phyloP scores from a whole-genome alignment of 2,113 vertebrate genomes.

The Carettochelys insculpta region DNA sequence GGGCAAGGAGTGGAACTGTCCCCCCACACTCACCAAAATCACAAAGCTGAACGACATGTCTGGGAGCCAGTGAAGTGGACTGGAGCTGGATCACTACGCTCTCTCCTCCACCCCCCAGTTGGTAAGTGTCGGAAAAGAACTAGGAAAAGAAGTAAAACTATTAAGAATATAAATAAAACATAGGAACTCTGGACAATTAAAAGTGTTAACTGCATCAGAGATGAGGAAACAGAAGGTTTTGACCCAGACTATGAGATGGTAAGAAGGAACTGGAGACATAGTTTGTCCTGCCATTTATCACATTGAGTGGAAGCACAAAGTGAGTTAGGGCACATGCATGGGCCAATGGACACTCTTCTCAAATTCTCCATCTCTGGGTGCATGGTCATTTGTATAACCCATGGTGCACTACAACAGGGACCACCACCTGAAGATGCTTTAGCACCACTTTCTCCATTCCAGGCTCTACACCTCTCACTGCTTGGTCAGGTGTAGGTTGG shows the following conservation, averaged over 20 bases:
- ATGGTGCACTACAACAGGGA: neutral
- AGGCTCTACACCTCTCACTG: neutral
- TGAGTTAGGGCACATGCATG: neutral
- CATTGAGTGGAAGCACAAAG: neutral
- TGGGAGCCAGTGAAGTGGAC: too few species aligned
- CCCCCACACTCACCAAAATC: too few species aligned
- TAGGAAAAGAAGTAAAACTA: neutral
- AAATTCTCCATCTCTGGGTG: neutral
- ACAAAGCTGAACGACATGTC: too few species aligned
- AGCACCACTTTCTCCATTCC: neutral
- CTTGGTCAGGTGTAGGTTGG: too few species aligned
- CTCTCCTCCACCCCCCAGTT: too few species aligned
- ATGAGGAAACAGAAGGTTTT: neutral
- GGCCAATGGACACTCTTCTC: neutral
- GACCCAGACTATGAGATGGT: neutral
- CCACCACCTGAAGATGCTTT: neutral
- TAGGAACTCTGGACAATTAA: neutral
- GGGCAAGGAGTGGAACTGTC: too few species aligned
- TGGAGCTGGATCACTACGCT: too few species aligned
- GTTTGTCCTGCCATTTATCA: neutral
- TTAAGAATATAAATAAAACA: too few species aligned
- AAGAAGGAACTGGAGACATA: neutral
- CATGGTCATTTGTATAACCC: neutral
- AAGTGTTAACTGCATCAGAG: neutral
- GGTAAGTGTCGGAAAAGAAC: too few species aligned